Evolutionary conservation across 2,113 vertebrate species (phyloP).

Genomic region (Aleadryas rufinucha): DNA sequence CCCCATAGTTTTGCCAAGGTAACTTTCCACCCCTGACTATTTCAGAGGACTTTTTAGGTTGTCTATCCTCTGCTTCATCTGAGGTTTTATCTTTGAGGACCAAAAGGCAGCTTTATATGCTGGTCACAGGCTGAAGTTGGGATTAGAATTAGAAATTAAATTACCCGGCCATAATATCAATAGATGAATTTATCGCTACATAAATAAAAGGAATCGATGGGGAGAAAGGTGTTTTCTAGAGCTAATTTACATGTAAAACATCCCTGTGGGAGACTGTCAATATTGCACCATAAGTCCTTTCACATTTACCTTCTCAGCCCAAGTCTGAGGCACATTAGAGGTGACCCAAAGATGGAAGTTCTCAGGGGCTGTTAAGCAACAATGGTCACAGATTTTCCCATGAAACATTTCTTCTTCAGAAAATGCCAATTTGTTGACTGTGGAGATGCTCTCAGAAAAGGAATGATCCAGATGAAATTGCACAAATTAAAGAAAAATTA

Average conservation of each 20-base stretch:
- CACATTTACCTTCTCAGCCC: neutral
- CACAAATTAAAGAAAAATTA: neutral
- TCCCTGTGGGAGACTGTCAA: neutral
- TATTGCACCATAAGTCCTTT: neutral
- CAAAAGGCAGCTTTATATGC: neutral
- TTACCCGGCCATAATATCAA: neutral
- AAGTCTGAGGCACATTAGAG: neutral
- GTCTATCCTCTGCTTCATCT: neutral
- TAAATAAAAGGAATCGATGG: neutral
- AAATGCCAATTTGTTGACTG: neutral
- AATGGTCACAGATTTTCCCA: neutral
- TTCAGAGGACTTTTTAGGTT: neutral
- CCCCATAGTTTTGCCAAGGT: neutral
- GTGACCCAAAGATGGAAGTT: neutral
- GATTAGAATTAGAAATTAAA: slow-evolving; percentile 17
- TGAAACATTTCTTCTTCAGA: neutral
- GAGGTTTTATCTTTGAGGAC: neutral
- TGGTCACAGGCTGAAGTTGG: neutral
- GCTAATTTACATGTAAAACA: slow-evolving; percentile 2
- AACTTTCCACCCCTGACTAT: neutral
- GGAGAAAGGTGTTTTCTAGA: neutral
- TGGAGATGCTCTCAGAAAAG: neutral
- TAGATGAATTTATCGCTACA: neutral
- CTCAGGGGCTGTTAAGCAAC: neutral
- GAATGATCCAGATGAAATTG: neutral